Evolutionary conservation across 2,888 invertebrate genomes (phyloP), one percentile per base, ranked within the genome.

Genomic region (Chelonus formosanus): DNA sequence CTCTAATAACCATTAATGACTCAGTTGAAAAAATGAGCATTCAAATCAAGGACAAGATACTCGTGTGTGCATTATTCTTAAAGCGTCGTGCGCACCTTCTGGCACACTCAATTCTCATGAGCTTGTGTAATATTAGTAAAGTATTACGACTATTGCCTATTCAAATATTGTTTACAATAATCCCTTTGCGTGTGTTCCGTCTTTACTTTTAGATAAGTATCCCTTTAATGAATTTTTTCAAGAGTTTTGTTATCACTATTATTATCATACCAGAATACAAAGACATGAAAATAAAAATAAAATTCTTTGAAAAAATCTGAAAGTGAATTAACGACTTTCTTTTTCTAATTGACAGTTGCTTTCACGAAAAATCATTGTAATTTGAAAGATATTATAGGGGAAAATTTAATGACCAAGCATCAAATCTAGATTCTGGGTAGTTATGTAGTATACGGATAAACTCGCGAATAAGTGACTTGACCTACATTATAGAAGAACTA

Each of bases 401-500:
- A 34, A 54, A 36, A 36, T 54, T 36, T 36, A 36, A 40, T 40
- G 40, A 40, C 3, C 40, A 6, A 40, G 34, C 10, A 36, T 50
- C n/a, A 48, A 36, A 40, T 40, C 36, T 35, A 40, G 50, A 59
- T 59, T 32, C 2, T 34, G 7, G 35, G 47, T 58, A 45, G 10
- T 34, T 47, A 56, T 32, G 32, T 34, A 47, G 36, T 47, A 31
- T 35, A 59, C 36, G 40, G 10, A 59, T 40, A 56, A 31, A 31
- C 44, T 20, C 40, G 43, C 36, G 50, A 40, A 47, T 73, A 76
- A 77, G 73, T 73, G 75, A 73, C 72, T 71, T 76, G 78, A 78
- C 77, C 78, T 74, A 78, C 76, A 78, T 78, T 73, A 65, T 72
- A 70, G 67, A 71, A 71, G 72, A 74, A 73, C 68, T 69, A 72